Base-by-base conservation (phyloP, 1,140 invertebrate genomes). In the Plectrocnemia conspersa region DNA sequence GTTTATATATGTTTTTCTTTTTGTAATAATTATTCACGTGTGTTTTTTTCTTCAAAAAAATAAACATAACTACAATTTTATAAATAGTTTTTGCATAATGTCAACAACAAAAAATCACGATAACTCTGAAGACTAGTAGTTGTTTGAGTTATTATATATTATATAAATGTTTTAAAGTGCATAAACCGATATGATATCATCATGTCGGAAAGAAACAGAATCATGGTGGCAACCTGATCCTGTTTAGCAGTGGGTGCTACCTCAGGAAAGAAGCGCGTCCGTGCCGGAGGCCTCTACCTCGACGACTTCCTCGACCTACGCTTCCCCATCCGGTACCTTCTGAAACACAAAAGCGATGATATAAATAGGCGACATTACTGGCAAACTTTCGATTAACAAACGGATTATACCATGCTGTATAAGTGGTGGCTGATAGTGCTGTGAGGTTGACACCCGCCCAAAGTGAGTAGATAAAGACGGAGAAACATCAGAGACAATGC, bases 191-290 rank as follows among this genome's bases (percentile, higher is more conserved):
- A n/a, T n/a, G n/a, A n/a, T n/a, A n/a, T n/a, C n/a, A 18, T 18
- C 45, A 47, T 18, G 25, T 15, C 4, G n/a, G 3, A 5, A 24
- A 9, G 18, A 21, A 33, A 32, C 53, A 56, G 49, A 45, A 35
- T 56, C 45, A 56, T 2, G 53, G 54, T 22, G 47, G 44, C 13
- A 57, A 38, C 21, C 54, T 18, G 46, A 61, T 54, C 40, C 59
- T 49, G 52, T 54, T 58, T 4, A 58, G 52, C 9, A 61, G 44
- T 32, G 59, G 52, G 52, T 59, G 56, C 57, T 62, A 62, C 56
- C 60, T 50, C n/a, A 56, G 42, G 45, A 62, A 62, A 21, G 56
- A 56, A 0, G 52, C 47, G 2, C 60, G 60, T 21, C 48, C 33
- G 49, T 62, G 56, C 4, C 60, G 52, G 1, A 56, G 44, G 2